Base-by-base conservation (phyloP, 2,113 vertebrate species). In the Salvator merianae region DNA sequence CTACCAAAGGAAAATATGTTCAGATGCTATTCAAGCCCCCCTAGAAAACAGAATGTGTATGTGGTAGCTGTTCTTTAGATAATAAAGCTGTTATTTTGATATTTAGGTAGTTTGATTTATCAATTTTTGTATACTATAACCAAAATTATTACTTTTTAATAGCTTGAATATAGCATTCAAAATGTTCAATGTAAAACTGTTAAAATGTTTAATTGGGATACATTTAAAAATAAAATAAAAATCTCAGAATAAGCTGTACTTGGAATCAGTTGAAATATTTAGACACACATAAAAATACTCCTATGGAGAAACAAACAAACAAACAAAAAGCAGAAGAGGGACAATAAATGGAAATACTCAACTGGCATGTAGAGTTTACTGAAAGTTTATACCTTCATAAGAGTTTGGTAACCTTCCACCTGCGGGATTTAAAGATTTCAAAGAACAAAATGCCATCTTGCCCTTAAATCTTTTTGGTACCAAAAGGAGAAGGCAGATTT, bases 341-440 rank as follows among this genome's bases (percentile, higher is more conserved):
- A n/a, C 28, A 82, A n/a, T 22, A 30, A 3, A 1, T 24, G 82
- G 32, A 70, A 4, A 32, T 30, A 36, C 16, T 53, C 34, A 14
- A 26, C 40, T 77, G 34, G 30, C 43, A 55, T 59, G 34, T n/a
- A 77, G 50, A 28, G n/a, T 22, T 81, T 36, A 81, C 47, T 70
- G 36, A 81, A 70, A 84, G 55, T 55, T 69, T 77, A 70, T 16
- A 40, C 74, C 66, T 77, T 77, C 26, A 70, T 69, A 53, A 76
- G 14, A 76, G 59, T 83, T 83, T 83, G 55, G 73, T 76, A 68
- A 77, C 65, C 74, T 84, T 84, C 47, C 65, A 70, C 74, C 82
- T 70, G 34, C n/a, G 47, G 14, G 68, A 84, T 84, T 84, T 84
- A 69, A 84, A 77, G 74, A 40, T 77, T 84, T 71, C 77, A 84